Conservation (phyloP, 2,888 invertebrate genomes). For the Chironomus riparius region DNA sequence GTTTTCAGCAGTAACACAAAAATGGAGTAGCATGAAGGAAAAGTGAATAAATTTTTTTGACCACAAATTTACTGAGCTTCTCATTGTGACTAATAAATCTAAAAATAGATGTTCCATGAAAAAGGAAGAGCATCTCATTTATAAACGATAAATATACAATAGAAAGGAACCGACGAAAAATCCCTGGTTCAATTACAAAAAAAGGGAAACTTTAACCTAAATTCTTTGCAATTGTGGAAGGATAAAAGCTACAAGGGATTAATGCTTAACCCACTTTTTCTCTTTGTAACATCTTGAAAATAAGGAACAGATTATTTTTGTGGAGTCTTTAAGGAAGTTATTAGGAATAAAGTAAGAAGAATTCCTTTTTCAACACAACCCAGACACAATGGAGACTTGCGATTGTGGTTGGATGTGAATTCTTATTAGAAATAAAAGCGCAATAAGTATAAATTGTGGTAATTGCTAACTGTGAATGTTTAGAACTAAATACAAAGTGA, state of each 20-base stretch:
- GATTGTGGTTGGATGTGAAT: no score
- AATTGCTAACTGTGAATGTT: no score
- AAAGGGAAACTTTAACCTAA: background rate
- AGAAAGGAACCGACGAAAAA: no score
- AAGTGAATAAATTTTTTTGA: background rate
- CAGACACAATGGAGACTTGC: background rate
- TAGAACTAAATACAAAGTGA: no score
- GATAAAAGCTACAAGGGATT: background rate
- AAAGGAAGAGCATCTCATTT: no score
- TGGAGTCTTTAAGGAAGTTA: no score
- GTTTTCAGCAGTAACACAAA: background rate
- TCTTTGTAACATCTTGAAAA: background rate
- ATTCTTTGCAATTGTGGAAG: background rate
- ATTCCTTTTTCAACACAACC: background rate
- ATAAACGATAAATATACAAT: no score
- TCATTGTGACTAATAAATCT: background rate
- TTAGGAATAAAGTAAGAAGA: no score
- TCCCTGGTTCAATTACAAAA: background rate
- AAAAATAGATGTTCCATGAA: no score
- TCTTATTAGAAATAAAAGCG: no score
- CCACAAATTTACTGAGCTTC: background rate
- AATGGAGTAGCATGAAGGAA: background rate
- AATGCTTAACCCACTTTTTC: background rate
- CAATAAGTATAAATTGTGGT: no score
- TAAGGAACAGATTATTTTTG: no score